A percentile compares a stretch with the other conserved stretches of the same genome.
phyloP scores from a whole-genome alignment of 53 echinoderm and acorn worm genomes.

The Astropecten irregularis region DNA sequence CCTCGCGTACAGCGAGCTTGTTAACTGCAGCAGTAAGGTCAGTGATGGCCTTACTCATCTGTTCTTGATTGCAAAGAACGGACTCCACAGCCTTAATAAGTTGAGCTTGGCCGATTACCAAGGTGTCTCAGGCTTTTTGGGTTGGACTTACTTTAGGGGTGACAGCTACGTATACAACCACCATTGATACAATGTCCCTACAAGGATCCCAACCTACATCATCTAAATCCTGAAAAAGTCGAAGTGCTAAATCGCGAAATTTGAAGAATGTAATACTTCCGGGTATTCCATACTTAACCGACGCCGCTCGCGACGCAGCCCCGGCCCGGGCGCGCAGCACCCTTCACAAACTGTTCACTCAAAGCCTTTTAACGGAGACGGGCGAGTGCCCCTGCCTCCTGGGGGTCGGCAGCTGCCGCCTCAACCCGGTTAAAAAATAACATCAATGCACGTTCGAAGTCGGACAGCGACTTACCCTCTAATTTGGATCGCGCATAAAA shows the following conservation, averaged over 20 bases:
- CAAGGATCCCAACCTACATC: neutral
- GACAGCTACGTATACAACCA: too few species aligned
- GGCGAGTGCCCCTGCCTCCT: neutral
- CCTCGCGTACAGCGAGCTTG: too few species aligned
- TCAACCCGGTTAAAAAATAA: neutral
- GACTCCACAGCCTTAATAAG: too few species aligned
- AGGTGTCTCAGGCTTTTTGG: too few species aligned
- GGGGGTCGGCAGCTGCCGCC: neutral
- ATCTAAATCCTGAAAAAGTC: neutral
- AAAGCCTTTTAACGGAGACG: neutral
- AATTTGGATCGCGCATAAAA: neutral
- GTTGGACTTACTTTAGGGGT: too few species aligned
- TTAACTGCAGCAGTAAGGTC: too few species aligned
- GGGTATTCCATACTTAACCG: neutral
- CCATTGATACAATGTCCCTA: too few species aligned
- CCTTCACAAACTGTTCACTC: slow-evolving; percentile 10
- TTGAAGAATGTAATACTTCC: neutral
- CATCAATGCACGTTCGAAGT: neutral
- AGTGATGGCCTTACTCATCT: too few species aligned
- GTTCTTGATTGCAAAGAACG: too few species aligned
- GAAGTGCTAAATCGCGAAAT: neutral
- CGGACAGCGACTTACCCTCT: neutral
- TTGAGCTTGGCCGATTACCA: too few species aligned
- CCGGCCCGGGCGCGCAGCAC: neutral
- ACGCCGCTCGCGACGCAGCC: neutral